phyloP scores from a whole-genome alignment of 2,113 vertebrate species.

The Mirza zaza region DNA sequence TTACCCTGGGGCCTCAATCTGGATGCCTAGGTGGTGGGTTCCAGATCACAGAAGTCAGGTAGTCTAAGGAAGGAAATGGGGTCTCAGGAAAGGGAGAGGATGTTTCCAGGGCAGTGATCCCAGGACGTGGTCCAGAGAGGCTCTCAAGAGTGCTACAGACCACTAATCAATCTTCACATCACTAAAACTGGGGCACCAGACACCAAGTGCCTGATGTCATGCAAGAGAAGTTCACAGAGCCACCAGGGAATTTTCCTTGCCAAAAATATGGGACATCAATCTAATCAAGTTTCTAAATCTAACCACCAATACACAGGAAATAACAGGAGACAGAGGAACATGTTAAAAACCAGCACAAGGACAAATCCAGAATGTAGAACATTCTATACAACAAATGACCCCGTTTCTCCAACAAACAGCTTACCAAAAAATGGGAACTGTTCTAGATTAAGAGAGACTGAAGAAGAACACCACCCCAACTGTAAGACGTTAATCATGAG shows the following conservation, averaged over 20 bases:
- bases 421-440: background rate
- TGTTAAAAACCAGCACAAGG: background rate
- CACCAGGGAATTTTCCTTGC: slow-evolving; percentile 4
- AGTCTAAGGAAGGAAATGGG: background rate
- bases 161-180: background rate
- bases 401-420: background rate
- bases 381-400: background rate
- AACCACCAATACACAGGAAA: slow-evolving; percentile 17
- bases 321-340: background rate
- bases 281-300: slow-evolving; percentile 52
- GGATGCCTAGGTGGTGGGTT: background rate
- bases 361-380: background rate
- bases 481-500: rapidly evolving
- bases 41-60: background rate
- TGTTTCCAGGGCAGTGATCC: background rate
- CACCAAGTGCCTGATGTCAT: background rate
- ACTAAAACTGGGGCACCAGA: background rate
- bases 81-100: background rate
- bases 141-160: background rate
- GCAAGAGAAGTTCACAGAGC: background rate
- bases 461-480: background rate
- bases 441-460: background rate
- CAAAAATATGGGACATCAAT: slow-evolving; percentile 51
- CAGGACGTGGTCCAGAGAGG: background rate
- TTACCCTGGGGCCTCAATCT: background rate